Evolutionary conservation across 2,113 vertebrate species (phyloP), one percentile per base, ranked within the genome.

Genomic region (Panthera leo): DNA sequence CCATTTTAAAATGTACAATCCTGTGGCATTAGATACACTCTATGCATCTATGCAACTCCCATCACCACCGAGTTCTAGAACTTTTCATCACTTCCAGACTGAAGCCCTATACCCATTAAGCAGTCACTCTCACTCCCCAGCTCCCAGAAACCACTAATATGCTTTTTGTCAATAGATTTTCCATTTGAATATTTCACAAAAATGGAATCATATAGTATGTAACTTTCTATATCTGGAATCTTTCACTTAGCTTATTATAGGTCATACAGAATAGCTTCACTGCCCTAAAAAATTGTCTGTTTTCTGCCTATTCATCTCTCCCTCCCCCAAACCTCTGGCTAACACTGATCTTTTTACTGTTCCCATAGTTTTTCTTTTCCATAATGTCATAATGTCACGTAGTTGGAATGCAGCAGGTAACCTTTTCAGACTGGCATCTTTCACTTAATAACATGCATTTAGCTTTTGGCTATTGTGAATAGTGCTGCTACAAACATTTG

Each of bases 371-470:
- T 48, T 71, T 10, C 25, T 73, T 58, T 92, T 42, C 85, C 34
- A 65, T 4, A 68, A 31, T 1, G 8, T 36, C 34, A 73, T 3
- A 58, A n/a, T 2, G 8, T 36, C 73, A 1, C 4, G 19, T 45
- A 42, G 14, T 4, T 48, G 63, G n/a, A 45, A 42, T 58, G 61
- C 10, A 7, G 14, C 2, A 42, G 0, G 11, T 23, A 1, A 1
- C 25, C 63, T 93, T 31, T 53, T 55, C 42, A 55, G 31, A 27
- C 13, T 12, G 34, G 51, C 25, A 42, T 19, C 42, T 36, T 29
- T 55, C 48, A 76, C 85, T 58, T 5, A 65, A 45, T 31, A 18
- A 36, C 0, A 7, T 7, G 79, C n/a, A 2, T 42, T 23, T 23
- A 39, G 16, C 55, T 61, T 93, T 25, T 7, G 75, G 39, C 48